Percentiles rank a stretch among this genome's conserved stretches.
Evolutionary conservation across 2,113 vertebrate genomes (phyloP).

Genomic region (Poeciliopsis turrubarensis): DNA sequence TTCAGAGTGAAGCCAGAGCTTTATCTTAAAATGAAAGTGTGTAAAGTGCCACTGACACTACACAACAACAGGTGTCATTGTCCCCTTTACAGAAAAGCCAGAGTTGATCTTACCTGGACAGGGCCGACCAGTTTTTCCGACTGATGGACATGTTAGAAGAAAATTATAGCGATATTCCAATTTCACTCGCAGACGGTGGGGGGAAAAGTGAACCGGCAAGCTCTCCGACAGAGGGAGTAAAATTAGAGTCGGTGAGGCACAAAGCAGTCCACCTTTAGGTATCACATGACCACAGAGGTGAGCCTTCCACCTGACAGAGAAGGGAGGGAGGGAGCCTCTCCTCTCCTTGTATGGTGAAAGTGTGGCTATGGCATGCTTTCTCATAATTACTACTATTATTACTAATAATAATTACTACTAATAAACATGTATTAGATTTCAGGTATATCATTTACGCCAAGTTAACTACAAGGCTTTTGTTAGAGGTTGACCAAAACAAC

Average conservation of each 20-base stretch:
- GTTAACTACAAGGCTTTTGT: no score
- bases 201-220: constrained; percentile 4
- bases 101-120: constrained; percentile 87
- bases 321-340: constrained; percentile 1
- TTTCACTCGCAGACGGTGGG: neutral
- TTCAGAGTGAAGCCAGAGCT: neutral
- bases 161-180: neutral
- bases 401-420: neutral
- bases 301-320: constrained; percentile 53
- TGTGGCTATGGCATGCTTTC: neutral
- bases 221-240: constrained; percentile 36
- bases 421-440: neutral
- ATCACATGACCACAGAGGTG: constrained; percentile 84
- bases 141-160: constrained; percentile 81
- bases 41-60: neutral
- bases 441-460: no score
- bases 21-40: constrained; percentile 1
- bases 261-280: constrained; percentile 81
- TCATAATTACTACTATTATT: neutral
- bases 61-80: constrained; percentile 9
- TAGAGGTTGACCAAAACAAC: neutral
- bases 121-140: constrained; percentile 90
- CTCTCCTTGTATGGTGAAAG: constrained; percentile 50
- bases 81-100: neutral
- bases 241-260: constrained; percentile 25